Conservation (phyloP, 2,888 invertebrate species). For the Ommatoiulus sabulosus region DNA sequence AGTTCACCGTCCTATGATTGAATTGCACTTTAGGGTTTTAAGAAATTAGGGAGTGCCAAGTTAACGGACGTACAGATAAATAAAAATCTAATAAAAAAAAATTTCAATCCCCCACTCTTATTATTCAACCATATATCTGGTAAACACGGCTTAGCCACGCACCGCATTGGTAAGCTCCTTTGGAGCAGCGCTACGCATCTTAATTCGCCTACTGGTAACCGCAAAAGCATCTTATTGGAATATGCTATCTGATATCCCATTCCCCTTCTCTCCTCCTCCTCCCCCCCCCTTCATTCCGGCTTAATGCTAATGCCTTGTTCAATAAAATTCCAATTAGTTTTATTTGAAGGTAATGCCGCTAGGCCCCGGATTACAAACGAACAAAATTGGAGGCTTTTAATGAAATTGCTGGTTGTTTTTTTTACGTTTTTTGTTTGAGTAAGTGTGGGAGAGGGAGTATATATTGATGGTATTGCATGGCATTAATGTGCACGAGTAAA, state of each 20-base stretch:
- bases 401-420: conserved; percentile 17
- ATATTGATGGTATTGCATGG: conserved; percentile 1
- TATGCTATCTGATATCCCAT: not conserved
- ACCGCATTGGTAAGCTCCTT: not conserved
- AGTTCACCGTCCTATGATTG: too few species aligned
- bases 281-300: not conserved
- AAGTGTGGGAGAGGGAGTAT: not conserved
- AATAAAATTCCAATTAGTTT: conserved; percentile 31
- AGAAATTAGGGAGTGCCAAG: too few species aligned
- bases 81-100: too few species aligned
- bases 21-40: too few species aligned
- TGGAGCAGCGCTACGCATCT: not conserved
- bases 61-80: too few species aligned
- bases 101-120: too few species aligned
- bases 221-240: not conserved
- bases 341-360: conserved; percentile 1
- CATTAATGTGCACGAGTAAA: not conserved
- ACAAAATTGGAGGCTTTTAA: conserved; percentile 24
- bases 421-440: not conserved
- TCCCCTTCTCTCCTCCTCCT: too few species aligned
- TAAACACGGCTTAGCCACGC: not conserved
- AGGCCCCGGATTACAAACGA: conserved; percentile 17
- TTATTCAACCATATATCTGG: too few species aligned
- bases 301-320: not conserved
- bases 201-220: not conserved